A percentile compares a stretch with the other conserved stretches of the same genome.
Evolutionary conservation across 2,888 invertebrate genomes (phyloP).

Genomic region (Bimastos eiseni): DNA sequence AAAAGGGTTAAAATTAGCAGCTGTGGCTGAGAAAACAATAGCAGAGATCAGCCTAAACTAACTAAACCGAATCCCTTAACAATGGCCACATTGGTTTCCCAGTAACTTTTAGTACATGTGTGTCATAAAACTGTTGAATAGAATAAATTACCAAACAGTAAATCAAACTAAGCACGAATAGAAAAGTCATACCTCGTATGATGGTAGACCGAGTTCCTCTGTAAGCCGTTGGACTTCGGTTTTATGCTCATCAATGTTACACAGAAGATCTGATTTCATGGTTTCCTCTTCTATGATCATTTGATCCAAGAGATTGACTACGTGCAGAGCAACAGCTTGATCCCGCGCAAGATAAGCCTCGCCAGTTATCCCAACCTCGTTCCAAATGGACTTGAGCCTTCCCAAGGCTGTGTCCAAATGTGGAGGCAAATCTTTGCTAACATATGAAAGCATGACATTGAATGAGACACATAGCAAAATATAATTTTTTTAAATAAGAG

Average conservation of each 20-base stretch:
- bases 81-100: too few species aligned
- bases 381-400: slow-evolving; percentile 73
- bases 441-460: neutral
- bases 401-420: slow-evolving; percentile 57
- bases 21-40: neutral
- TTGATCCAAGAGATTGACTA: slow-evolving; percentile 53
- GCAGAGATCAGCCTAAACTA: neutral
- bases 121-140: too few species aligned
- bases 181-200: slow-evolving; percentile 49
- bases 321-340: slow-evolving; percentile 50
- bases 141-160: neutral
- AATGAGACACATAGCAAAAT: too few species aligned
- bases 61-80: too few species aligned
- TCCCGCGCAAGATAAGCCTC: slow-evolving; percentile 57
- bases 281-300: slow-evolving; percentile 57
- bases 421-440: neutral
- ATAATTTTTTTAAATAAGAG: too few species aligned
- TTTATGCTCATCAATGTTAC: slow-evolving; percentile 49
- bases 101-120: too few species aligned
- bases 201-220: slow-evolving; percentile 50
- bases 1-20: neutral
- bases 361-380: slow-evolving; percentile 73
- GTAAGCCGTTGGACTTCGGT: slow-evolving; percentile 49
- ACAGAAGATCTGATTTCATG: slow-evolving; percentile 49
- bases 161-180: too few species aligned